Evolutionary conservation across 2,113 vertebrate genomes (phyloP).

Genomic region (Dendropsophus ebraccatus): DNA sequence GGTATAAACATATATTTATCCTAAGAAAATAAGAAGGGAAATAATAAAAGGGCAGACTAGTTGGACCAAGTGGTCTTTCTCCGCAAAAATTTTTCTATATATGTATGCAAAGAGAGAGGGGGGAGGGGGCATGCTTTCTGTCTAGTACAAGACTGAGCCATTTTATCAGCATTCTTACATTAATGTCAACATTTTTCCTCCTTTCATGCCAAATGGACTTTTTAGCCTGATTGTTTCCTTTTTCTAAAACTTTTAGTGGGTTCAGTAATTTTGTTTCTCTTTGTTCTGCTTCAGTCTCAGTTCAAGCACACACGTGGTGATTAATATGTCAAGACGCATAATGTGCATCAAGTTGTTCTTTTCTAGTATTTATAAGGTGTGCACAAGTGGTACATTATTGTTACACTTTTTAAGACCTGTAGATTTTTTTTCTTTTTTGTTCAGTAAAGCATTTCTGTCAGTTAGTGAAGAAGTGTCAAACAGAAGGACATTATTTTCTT

Average conservation of each 20-base stretch:
- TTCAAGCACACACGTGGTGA: conserved; percentile 38
- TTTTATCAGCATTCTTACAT: background rate
- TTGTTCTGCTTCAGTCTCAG: conserved; percentile 61
- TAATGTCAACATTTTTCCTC: background rate
- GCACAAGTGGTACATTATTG: conserved; percentile 50
- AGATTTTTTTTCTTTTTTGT: conserved; percentile 46
- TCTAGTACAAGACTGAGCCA: too few relatives aligned
- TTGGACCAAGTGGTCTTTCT: too few relatives aligned
- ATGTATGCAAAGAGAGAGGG: too few relatives aligned
- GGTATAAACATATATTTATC: too few relatives aligned
- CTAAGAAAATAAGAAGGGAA: too few relatives aligned
- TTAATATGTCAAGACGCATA: conserved; percentile 66
- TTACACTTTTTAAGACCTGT: conserved; percentile 40
- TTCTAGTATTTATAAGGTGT: conserved; percentile 46
- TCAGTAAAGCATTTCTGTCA: conserved; percentile 62
- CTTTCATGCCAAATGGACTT: background rate
- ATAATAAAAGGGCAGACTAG: too few relatives aligned
- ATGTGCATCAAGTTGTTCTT: conserved; percentile 59
- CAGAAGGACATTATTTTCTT: conserved; percentile 47
- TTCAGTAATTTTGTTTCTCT: conserved; percentile 60
- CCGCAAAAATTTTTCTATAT: too few relatives aligned
- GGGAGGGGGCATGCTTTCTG: too few relatives aligned
- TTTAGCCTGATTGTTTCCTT: background rate
- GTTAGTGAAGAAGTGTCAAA: conserved; percentile 56
- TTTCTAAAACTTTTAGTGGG: conserved; percentile 59